Evolutionary conservation across 2,113 vertebrate genomes (phyloP).

Genomic region (Rhea pennata): DNA sequence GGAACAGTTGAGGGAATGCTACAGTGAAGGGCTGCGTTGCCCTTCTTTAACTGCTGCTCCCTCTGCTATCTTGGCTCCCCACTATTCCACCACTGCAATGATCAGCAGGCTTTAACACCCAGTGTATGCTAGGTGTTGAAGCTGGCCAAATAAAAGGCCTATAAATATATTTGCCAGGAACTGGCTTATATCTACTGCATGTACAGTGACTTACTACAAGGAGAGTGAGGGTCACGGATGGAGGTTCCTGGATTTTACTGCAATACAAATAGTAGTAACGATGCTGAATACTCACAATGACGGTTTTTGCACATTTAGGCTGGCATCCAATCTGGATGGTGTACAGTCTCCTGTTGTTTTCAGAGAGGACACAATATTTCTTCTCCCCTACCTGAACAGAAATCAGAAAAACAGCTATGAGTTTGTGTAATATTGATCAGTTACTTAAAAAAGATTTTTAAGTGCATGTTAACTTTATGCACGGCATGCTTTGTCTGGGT

Average conservation of each 20-base stretch:
- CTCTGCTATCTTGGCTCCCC: background rate
- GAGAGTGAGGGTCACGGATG: background rate
- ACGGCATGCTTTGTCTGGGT: background rate
- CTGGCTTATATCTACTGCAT: accelerated
- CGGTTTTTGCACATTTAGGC: constrained; percentile 71
- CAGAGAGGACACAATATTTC: constrained; percentile 74
- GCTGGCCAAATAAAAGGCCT: background rate
- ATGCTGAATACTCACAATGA: constrained; percentile 78
- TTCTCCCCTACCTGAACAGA: constrained; percentile 62
- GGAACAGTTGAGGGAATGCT: background rate
- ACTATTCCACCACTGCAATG: background rate
- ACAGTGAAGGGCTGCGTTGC: background rate
- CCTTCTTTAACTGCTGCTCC: background rate
- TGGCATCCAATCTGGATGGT: constrained; percentile 80
- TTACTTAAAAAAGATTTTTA: background rate
- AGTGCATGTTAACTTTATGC: background rate
- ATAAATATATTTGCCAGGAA: background rate
- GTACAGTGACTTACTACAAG: accelerated
- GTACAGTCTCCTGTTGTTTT: constrained; percentile 57
- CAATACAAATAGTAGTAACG: accelerated
- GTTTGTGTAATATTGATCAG: background rate
- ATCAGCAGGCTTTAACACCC: background rate
- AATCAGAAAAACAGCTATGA: background rate
- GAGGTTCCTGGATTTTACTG: background rate
- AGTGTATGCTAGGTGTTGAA: background rate